Conservation (phyloP, 2,113 vertebrate genomes). For the Platanista minor region DNA sequence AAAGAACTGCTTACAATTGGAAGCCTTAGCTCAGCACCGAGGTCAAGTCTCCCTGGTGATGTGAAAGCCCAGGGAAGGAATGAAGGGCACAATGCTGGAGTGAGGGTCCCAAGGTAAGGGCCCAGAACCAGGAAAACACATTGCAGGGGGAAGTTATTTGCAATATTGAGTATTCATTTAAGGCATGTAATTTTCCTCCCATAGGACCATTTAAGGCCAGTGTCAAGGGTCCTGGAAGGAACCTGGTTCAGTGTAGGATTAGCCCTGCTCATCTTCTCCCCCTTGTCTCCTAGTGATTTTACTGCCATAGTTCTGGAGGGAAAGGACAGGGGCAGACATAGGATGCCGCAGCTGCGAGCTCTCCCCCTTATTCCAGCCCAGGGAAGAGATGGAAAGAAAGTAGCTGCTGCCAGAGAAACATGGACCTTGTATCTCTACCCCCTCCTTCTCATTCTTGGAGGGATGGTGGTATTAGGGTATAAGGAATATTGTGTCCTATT, state of each 20-base stretch:
- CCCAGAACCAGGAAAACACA: background rate
- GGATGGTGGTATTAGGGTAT: background rate
- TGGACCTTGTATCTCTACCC: background rate
- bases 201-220: background rate
- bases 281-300: background rate
- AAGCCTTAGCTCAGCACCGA: background rate
- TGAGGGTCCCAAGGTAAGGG: background rate
- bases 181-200: background rate
- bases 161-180: background rate
- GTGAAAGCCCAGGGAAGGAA: background rate
- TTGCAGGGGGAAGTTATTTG: background rate
- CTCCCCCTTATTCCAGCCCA: background rate
- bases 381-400: background rate
- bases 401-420: background rate
- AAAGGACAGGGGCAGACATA: background rate
- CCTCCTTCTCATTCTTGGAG: background rate
- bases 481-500: background rate
- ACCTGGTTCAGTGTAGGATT: background rate
- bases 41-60: background rate
- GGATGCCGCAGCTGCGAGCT: background rate
- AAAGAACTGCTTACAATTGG: background rate
- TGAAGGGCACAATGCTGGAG: background rate
- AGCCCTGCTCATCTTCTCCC: background rate
- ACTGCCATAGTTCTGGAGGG: background rate
- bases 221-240: background rate